Conservation (phyloP, 2,888 invertebrate genomes). For the Noctua fimbriata region DNA sequence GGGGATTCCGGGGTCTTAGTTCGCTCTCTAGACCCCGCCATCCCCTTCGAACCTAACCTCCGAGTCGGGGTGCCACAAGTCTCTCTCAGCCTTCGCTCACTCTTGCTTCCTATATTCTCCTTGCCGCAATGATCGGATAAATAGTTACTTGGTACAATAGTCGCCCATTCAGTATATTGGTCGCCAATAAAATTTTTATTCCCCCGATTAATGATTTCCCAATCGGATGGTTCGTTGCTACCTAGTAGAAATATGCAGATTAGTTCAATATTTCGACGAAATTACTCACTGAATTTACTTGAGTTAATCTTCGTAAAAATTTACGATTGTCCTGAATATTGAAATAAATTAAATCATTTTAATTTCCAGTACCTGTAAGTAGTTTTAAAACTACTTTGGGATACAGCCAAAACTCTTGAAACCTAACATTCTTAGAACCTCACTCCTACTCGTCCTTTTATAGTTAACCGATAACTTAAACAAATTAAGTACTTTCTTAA, state of each 20-base stretch:
- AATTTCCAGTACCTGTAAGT: background rate
- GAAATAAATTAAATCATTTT: background rate
- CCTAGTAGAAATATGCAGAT: background rate
- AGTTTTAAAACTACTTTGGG: constrained; percentile 11
- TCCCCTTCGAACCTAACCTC: no score
- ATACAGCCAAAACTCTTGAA: constrained; percentile 15
- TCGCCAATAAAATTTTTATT: no score
- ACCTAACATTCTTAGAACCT: constrained; percentile 12
- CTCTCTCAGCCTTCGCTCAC: no score
- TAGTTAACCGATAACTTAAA: constrained; percentile 34
- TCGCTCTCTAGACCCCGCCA: no score
- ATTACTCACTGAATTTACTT: background rate
- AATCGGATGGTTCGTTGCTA: background rate
- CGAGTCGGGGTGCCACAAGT: no score
- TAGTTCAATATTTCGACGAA: background rate
- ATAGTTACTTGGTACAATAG: no score
- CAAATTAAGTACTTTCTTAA: constrained; percentile 31
- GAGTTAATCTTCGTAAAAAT: background rate
- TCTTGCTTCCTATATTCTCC: no score
- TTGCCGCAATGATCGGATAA: no score
- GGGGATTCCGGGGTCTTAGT: no score
- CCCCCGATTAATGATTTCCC: no score
- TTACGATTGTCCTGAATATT: background rate
- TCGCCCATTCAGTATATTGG: no score
- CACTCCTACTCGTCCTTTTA: background rate